Conservation (phyloP, 2,888 invertebrate genomes). For the Cantharis rufa region DNA sequence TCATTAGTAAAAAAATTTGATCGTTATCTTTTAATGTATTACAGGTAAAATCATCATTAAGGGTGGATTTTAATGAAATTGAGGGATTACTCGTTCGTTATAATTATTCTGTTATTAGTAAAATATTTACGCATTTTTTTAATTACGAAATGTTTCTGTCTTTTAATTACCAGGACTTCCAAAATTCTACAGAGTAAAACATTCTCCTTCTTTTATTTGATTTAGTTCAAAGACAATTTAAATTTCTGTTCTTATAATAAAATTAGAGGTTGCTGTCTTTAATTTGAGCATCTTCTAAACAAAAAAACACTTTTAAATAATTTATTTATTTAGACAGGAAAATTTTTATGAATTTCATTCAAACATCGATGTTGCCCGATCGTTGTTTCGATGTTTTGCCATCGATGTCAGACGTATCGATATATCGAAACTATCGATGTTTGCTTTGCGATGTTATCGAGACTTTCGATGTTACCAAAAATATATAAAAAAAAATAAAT, state of each 20-base stretch:
- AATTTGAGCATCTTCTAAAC: neutral
- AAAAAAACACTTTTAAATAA: too few species aligned
- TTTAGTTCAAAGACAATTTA: neutral
- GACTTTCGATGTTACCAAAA: too few species aligned
- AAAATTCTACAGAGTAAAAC: neutral
- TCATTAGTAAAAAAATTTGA: neutral
- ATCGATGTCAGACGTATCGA: too few species aligned
- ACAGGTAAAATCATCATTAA: neutral
- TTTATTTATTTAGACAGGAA: too few species aligned
- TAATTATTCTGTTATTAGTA: neutral
- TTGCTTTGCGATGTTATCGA: too few species aligned
- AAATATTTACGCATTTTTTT: neutral
- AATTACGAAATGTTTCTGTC: neutral
- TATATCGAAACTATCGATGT: too few species aligned
- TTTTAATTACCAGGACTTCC: neutral
- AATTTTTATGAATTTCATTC: too few species aligned
- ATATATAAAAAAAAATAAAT: too few species aligned
- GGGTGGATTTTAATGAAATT: neutral
- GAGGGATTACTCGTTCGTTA: neutral
- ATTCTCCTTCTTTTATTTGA: neutral
- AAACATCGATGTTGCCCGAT: too few species aligned
- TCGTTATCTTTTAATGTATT: neutral
- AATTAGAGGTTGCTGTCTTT: too few species aligned
- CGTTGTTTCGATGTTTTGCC: too few species aligned
- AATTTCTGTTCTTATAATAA: neutral